A percentile compares a stretch with the other conserved stretches of the same genome.
These are phyloP conservation scores for Sycon ciliatum DNA, from an alignment of 37 sponge, comb jelly and placozoan species.

Conservation along the genomic window DNA sequence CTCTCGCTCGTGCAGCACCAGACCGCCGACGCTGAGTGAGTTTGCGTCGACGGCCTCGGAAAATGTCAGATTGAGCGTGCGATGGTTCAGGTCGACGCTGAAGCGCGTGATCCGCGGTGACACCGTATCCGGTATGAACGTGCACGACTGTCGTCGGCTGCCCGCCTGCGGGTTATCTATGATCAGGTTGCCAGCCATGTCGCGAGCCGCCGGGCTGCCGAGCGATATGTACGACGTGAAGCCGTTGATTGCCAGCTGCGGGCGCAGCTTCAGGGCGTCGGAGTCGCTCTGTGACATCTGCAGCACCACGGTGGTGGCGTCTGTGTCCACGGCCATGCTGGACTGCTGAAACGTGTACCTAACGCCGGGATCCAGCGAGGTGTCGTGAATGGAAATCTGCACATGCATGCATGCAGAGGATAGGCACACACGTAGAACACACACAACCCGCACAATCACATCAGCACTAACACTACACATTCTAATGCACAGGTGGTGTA, in stretches of 20 bases:
- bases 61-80: constrained; percentile 49
- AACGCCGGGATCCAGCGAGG: too few species aligned
- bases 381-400: too few species aligned
- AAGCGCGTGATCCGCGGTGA: constrained; percentile 40
- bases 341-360: too few species aligned
- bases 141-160: too few species aligned
- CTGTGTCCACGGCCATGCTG: too few species aligned
- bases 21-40: constrained; percentile 36
- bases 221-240: constrained; percentile 48
- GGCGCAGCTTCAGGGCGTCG: constrained; percentile 48
- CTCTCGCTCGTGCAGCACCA: constrained; percentile 46
- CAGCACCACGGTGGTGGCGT: constrained; percentile 39
- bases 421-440: too few species aligned
- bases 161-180: too few species aligned
- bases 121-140: constrained; percentile 46
- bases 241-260: constrained; percentile 33
- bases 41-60: constrained; percentile 58
- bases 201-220: constrained; percentile 19
- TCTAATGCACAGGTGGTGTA: too few species aligned
- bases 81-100: constrained; percentile 36
- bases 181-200: constrained; percentile 44
- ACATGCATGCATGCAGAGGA: too few species aligned
- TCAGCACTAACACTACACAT: too few species aligned
- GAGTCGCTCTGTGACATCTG: constrained; percentile 40
- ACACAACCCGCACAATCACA: too few species aligned